These are phyloP conservation scores for Apotomis turbidana DNA, from an alignment of 2,888 invertebrate species.

Conservation along the genomic window DNA sequence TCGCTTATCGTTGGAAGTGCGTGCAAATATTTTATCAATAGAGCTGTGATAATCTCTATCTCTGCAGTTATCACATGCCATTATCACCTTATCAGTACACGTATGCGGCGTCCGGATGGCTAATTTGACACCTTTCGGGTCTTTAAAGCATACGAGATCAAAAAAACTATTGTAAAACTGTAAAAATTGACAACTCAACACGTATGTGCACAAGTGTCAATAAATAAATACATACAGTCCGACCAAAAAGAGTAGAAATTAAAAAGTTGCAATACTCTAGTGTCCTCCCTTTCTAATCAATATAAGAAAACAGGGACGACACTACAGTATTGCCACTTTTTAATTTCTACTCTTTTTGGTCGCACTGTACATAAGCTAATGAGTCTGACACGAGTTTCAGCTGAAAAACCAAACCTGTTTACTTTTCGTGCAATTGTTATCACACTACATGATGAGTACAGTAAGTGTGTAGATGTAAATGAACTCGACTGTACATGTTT, in stretches of 20 bases:
- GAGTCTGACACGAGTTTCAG: conserved; percentile 9
- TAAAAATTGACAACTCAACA: neutral
- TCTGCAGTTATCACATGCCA: conserved; percentile 15
- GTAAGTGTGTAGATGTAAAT: too few species aligned
- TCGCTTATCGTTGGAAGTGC: neutral
- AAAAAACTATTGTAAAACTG: neutral
- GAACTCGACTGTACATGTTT: too few species aligned
- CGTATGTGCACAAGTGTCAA: neutral
- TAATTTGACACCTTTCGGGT: neutral
- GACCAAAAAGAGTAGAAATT: too few species aligned
- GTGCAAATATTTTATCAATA: conserved; percentile 35
- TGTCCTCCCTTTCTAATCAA: too few species aligned
- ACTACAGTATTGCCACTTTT: too few species aligned
- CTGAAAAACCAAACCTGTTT: neutral
- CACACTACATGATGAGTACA: neutral
- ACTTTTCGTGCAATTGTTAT: neutral
- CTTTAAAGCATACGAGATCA: neutral
- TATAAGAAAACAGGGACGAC: too few species aligned
- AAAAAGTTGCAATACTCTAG: too few species aligned
- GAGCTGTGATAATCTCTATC: conserved; percentile 9
- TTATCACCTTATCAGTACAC: neutral
- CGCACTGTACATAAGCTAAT: conserved; percentile 3
- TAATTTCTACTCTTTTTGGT: too few species aligned
- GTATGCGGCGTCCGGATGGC: neutral
- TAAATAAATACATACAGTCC: too few species aligned